Evolutionary conservation across 2,113 vertebrate species (phyloP).

Genomic region (Pelvicachromis taeniatus): DNA sequence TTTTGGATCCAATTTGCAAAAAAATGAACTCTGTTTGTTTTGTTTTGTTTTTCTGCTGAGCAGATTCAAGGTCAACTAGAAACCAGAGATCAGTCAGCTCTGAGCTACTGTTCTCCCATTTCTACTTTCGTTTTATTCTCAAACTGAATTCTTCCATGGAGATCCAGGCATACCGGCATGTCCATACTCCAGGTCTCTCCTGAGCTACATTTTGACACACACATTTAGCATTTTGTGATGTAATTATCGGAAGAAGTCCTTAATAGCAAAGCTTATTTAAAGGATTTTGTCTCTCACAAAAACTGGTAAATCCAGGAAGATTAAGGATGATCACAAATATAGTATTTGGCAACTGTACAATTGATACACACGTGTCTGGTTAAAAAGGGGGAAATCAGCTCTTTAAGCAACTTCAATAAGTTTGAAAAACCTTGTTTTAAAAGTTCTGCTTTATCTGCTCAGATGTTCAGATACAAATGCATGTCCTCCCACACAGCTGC

Average conservation of each 20-base stretch:
- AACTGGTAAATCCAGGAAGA: not conserved
- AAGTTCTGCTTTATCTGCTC: not conserved
- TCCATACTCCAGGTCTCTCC: not conserved
- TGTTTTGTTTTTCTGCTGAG: not conserved
- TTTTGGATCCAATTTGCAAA: not conserved
- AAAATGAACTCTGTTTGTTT: not conserved
- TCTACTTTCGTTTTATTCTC: not conserved
- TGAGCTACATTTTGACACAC: not conserved
- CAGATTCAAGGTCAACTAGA: not conserved
- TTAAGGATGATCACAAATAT: not conserved
- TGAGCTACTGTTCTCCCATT: fast-evolving
- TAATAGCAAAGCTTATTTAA: too few species aligned
- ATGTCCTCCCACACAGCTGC: not conserved
- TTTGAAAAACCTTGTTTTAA: not conserved
- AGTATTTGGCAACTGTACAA: not conserved
- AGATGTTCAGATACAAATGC: not conserved
- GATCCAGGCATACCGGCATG: not conserved
- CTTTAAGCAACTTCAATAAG: not conserved
- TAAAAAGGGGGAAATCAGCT: not conserved
- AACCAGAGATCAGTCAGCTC: not conserved
- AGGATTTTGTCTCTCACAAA: not conserved
- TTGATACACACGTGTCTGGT: fast-evolving
- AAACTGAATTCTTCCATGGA: not conserved
- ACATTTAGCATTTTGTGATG: not conserved
- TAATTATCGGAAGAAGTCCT: too few species aligned